Conservation (phyloP, 1,140 invertebrate species). For the Drosophila funebris region DNA sequence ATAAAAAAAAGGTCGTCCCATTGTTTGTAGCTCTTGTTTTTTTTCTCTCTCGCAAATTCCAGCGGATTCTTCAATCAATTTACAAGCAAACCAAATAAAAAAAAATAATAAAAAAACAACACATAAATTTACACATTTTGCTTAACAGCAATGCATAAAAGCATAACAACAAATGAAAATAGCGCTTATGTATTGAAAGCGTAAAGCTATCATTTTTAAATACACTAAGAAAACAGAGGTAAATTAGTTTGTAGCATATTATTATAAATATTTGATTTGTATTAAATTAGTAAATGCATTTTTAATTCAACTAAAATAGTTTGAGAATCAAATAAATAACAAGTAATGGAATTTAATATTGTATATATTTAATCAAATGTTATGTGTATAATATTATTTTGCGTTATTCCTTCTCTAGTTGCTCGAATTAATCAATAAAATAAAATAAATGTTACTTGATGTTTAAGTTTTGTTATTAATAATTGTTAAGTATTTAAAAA, state of each 20-base stretch:
- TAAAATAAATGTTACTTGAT: background rate
- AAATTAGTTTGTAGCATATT: background rate
- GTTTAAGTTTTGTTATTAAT: background rate
- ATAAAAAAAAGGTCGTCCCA: constrained; percentile 57
- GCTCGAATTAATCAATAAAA: no score
- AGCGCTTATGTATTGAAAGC: background rate
- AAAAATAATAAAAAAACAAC: background rate
- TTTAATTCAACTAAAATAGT: background rate
- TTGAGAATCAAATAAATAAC: background rate
- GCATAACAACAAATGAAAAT: constrained; percentile 4
- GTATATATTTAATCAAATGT: no score
- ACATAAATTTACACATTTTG: constrained; percentile 26
- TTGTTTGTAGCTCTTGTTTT: constrained; percentile 46
- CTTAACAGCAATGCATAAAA: background rate
- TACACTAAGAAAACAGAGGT: background rate
- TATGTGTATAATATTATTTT: no score
- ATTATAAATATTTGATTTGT: background rate
- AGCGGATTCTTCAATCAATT: constrained; percentile 56
- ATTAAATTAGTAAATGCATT: background rate
- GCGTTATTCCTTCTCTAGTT: no score
- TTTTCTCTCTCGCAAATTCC: constrained; percentile 36
- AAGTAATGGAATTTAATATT: no score
- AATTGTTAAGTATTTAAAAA: background rate
- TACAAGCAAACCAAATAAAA: constrained; percentile 16
- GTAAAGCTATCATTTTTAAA: background rate